Evolutionary conservation across 2,113 vertebrate species (phyloP), one percentile per base, ranked within the genome.

Genomic region (Anoplopoma fimbria): DNA sequence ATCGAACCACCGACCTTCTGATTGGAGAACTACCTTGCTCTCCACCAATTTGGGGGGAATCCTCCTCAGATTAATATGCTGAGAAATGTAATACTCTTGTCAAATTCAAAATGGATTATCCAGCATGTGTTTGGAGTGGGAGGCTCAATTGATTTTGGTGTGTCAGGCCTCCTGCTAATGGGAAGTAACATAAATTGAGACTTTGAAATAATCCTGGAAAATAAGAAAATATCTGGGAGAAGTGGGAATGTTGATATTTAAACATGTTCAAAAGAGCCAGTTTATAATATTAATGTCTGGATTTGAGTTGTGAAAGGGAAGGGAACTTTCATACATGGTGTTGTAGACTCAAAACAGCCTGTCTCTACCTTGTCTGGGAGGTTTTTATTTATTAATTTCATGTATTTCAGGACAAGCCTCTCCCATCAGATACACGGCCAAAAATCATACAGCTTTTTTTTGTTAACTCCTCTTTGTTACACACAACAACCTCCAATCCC

Each of bases 91-190:
- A 33, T 29, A 34, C 15, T 49, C 70, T 79, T 75, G 42, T 77
- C 70, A 76, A 42, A 79, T 21, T 80, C 60, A 69, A 29, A 80
- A 45, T 40, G 12, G 33, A 85, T 81, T 68, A 69, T 10, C 42
- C 69, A 78, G 80, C 55, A 55, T 69, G 53, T 86, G 63, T 86
- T 79, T 23, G 13, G 31, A 72, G 12, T 29, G 29, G 68, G 77
- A 64, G 62, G 40, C 33, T 71, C 27, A 58, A 79, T 36, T 76
- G 31, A 74, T 75, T 62, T 82, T 69, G 21, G 34, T 21, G 4
- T 60, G 27, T 69, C 55, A 57, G 19, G 2, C 45, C 17, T 65
- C 40, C 6, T 60, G 29, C 9, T 63, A 58, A 87, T 68, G 55
- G 58, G n/a, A 31, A 60, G 34, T 69, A 34, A 55, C 53, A 55